Evolutionary conservation across 2,113 vertebrate genomes (phyloP), one percentile per base, ranked within the genome.

Genomic region (Arvicanthis niloticus): DNA sequence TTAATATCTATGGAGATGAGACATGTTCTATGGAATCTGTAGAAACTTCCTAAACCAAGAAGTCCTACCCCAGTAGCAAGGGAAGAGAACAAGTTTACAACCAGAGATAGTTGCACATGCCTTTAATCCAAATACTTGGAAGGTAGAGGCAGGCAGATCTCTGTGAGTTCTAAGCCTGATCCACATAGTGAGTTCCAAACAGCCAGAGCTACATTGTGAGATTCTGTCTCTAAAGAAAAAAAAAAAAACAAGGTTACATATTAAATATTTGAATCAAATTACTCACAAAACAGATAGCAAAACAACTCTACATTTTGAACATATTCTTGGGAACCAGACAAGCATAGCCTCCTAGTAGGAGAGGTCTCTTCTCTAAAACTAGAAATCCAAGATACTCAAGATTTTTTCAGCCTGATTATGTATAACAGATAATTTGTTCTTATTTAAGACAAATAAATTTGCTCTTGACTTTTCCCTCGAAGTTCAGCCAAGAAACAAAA

Each of bases 391-490:
- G 91, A 94, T 40, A 76, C 1, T 81, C 58, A 93, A 68, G 90
- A 91, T 78, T 95, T 95, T 94, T 93, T 76, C 90, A 34, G 85
- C 31, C 75, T 21, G 81, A 42, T 78, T 87, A 85, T 73, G 40
- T 58, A 89, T 48, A 84, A 96, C 72, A 93, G 92, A 77, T 96
- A 96, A 96, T 90, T 91, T 92, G 65, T 70, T 96, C n/a, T 91
- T 75, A 82, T 82, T 91, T 91, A 91, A 89, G 91, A 48, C 89
- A 94, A 34, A 81, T 87, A 68, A 86, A 89, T 93, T 91, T 96
- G 58, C 76, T 95, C 95, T 96, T 91, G 60, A 88, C 45, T 96
- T 91, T 96, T 91, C 21, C 40, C 76, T 91, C 60, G n/a, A 93
- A 84, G 82, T 94, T 96, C 65, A 96, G 85, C n/a, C 90, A 86